Evolutionary conservation across 2,797 vertebrate species (phyloP), one percentile per base, ranked within the genome.

Genomic region (Sparidentex hasta): DNA sequence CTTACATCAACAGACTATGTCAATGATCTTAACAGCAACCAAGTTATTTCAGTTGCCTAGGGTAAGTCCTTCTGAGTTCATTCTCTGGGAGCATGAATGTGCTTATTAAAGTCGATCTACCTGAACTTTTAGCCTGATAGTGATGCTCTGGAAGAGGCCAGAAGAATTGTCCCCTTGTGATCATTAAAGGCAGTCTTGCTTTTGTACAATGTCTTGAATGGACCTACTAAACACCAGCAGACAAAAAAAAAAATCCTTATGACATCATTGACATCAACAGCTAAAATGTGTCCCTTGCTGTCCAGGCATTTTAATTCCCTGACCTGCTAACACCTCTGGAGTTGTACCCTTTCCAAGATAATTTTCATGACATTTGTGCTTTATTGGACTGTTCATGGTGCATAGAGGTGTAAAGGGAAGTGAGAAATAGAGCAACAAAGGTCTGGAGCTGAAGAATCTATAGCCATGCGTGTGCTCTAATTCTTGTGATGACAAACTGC

Each of bases 401-500:
- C 2, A 5, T 55, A 23, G 12, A 46, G 17, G 52, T 44, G 41
- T 69, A 50, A 54, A 21, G 17, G 18, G 7, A 78, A 59, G 74
- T 51, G 13, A 48, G 29, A 62, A 65, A 50, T 25, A 69, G 20
- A 74, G 55, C 71, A 52, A 48, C 12, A 64, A 48, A 72, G 41
- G 56, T 84, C 57, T 51, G 33, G 78, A 51, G 48, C 46, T 59
- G 17, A 64, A 59, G 33, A 20, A 11, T 76, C 33, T 71, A 14
- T 59, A 48, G 57, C 12, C 13, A 47, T 61, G 71, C 18, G 44
- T 71, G 27, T 59, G 62, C 78, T 88, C 25, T 43, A 61, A 72
- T 83, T 78, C 65, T 65, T 61, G 56, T 20, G 68, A 80, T 89
- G 85, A 87, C 81, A 90, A 90, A 82, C 75, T 80, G 78, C 65